Evolutionary conservation across 2,888 invertebrate genomes (phyloP), one percentile per base, ranked within the genome.

Genomic region (Eupelmus urozonus): DNA sequence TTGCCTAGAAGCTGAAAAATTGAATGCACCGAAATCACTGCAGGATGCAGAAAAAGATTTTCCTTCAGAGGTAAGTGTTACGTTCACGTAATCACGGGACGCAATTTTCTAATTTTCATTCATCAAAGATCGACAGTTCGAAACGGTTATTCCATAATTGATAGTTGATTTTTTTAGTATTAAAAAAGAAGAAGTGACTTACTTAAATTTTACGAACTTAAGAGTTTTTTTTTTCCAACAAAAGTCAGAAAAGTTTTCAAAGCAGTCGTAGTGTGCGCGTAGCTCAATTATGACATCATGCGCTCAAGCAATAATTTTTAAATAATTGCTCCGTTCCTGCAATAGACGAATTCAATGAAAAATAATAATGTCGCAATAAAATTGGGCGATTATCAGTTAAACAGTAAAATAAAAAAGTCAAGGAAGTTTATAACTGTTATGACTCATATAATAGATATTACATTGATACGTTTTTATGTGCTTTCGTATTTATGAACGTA

Each of bases 291-390:
- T 49, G 18, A 25, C 7, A 11, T 20, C 20, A 20, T 16, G 11
- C 2, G 51, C 16, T 40, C 25, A 16, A 29, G 25, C 16, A 45
- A 45, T 45, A 13, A 34, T 45, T 45, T 45, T 45, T 42, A 23
- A 40, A 57, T 57, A 57, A 45, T 57, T 34, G 2, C 42, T 0
- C n/a, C 1, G 16, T 55, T 53, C 2, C 2, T 18, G 2, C 13
- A 59, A 18, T 25, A 23, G 16, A 25, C 2, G 11, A 27, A 34
- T 66, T 49, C 5, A 49, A 59, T 53, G 57, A 42, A 34, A 57
- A 60, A 62, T 67, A 62, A 62, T 62, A 69, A 67, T 27, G 60
- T 55, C 63, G 45, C 53, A 25, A 7, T 69, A 62, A 45, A 60
- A 75, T 75, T 59, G 13, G 20, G 27, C 45, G n/a, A 23, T 62